These are phyloP conservation scores for Sardinella longiceps DNA, from an alignment of 2,797 vertebrate species.

Conservation along the genomic window DNA sequence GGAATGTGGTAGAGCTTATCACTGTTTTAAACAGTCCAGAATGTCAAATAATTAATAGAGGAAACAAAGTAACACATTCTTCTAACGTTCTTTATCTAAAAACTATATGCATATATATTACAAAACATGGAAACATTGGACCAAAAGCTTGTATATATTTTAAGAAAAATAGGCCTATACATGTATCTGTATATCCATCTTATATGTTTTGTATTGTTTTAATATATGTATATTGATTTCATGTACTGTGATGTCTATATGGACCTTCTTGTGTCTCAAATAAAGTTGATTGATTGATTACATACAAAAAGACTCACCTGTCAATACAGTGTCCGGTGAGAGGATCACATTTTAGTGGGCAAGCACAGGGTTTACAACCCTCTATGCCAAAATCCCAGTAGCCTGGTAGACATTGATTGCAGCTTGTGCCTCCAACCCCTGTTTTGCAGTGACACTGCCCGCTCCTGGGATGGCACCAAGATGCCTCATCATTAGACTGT, in stretches of 20 bases:
- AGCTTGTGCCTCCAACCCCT: slow-evolving; percentile 79
- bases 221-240: no score
- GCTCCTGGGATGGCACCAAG: slow-evolving; percentile 82
- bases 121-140: no score
- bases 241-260: no score
- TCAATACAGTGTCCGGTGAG: slow-evolving; percentile 76
- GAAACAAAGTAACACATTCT: background rate
- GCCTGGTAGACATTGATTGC: slow-evolving; percentile 79
- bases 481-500: slow-evolving; percentile 59
- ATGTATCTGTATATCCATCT: no score
- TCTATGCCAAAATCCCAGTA: slow-evolving; percentile 84
- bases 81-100: background rate
- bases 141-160: no score
- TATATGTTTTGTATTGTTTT: no score
- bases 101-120: no score
- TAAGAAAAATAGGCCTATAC: no score
- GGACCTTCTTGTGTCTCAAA: no score
- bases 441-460: slow-evolving; percentile 87
- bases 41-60: slow-evolving; percentile 14
- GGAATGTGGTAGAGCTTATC: slow-evolving; percentile 80
- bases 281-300: no score
- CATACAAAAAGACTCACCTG: slow-evolving; percentile 65
- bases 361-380: slow-evolving; percentile 82
- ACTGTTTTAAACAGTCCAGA: slow-evolving; percentile 68
- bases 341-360: slow-evolving; percentile 79